Evolutionary conservation across 2,888 invertebrate species (phyloP).

Genomic region (Lathronympha strigana): DNA sequence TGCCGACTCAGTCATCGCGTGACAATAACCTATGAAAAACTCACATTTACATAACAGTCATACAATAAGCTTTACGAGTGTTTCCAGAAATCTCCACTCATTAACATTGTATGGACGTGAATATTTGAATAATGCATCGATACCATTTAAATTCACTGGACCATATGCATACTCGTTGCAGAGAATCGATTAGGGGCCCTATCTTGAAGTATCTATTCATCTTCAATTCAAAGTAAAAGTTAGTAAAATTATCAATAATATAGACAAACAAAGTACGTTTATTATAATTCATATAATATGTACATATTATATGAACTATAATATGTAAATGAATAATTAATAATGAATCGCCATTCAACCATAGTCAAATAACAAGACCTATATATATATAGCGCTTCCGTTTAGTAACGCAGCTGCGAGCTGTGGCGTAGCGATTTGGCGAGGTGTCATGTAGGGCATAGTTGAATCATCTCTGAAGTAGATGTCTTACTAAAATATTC

Average conservation of each 20-base stretch:
- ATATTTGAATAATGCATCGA: slow-evolving; percentile 37
- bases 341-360: too few species aligned
- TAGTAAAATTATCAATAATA: not conserved
- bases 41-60: not conserved
- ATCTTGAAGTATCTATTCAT: too few species aligned
- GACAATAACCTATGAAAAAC: slow-evolving; percentile 8
- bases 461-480: slow-evolving; percentile 47
- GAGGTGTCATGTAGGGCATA: slow-evolving; percentile 44
- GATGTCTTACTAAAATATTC: not conserved
- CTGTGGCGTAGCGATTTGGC: not conserved
- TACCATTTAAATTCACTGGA: slow-evolving; percentile 22
- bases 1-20: slow-evolving; percentile 5
- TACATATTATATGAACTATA: too few species aligned
- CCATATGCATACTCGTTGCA: not conserved
- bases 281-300: too few species aligned
- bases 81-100: slow-evolving; percentile 40
- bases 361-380: not conserved
- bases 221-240: not conserved
- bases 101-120: slow-evolving; percentile 46
- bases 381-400: not conserved
- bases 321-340: too few species aligned
- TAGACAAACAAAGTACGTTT: too few species aligned
- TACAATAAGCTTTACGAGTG: slow-evolving; percentile 21
- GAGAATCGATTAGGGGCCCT: not conserved
- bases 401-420: not conserved